These are phyloP conservation scores for Lochmaea crataegi DNA, from an alignment of 2,888 invertebrate species.

Conservation along the genomic window DNA sequence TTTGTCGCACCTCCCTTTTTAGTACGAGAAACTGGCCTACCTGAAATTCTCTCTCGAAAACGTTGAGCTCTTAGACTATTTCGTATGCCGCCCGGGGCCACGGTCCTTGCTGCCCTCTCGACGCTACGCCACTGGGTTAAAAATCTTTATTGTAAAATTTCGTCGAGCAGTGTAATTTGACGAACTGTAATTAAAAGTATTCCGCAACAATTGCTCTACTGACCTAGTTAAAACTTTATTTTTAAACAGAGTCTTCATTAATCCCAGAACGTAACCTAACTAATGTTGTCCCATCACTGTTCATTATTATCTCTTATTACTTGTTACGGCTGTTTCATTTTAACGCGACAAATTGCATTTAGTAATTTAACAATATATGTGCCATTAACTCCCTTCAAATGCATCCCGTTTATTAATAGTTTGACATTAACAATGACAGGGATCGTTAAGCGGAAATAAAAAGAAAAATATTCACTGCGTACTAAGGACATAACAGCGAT, in stretches of 20 bases:
- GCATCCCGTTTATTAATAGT: slow-evolving; percentile 3
- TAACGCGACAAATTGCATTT: background rate
- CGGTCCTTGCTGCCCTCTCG: too few relatives aligned
- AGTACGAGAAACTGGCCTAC: too few relatives aligned
- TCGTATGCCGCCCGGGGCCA: too few relatives aligned
- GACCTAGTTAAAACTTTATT: background rate
- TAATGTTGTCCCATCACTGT: background rate
- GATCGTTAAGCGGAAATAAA: background rate
- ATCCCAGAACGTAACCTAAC: background rate
- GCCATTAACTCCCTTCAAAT: background rate
- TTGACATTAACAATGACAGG: slow-evolving; percentile 6
- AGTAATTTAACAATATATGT: background rate
- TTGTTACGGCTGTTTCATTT: background rate
- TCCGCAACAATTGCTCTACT: background rate
- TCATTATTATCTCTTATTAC: background rate
- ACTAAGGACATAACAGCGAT: background rate
- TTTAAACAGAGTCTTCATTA: background rate
- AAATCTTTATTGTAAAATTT: too few relatives aligned
- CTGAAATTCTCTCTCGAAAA: too few relatives aligned
- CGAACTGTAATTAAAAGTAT: too few relatives aligned
- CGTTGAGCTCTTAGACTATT: too few relatives aligned
- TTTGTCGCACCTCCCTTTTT: too few relatives aligned
- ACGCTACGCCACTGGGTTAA: too few relatives aligned
- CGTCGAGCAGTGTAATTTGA: too few relatives aligned
- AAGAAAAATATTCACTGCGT: background rate